These are phyloP conservation scores for Heliocidaris tuberculata DNA, from an alignment of 35 echinoderm and acorn worm species.

Conservation along the genomic window DNA sequence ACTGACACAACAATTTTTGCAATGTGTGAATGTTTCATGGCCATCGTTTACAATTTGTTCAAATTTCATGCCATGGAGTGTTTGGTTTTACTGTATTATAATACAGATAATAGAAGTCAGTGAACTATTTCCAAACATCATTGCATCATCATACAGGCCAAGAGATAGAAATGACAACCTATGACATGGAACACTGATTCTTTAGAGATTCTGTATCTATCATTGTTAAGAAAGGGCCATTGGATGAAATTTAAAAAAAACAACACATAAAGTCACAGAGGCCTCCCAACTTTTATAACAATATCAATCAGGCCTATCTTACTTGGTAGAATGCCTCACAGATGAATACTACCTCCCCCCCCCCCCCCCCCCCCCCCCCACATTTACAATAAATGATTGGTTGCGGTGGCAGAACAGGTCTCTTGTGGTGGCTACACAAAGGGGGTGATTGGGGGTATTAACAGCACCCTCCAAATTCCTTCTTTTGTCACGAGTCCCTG, in stretches of 20 bases:
- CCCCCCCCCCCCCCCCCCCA: not conserved
- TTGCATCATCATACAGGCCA: not conserved
- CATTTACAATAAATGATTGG: not conserved
- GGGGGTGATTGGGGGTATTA: not conserved
- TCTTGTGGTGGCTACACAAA: not conserved
- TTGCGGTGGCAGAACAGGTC: not conserved
- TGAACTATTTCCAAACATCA: not conserved
- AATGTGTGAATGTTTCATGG: too few relatives aligned
- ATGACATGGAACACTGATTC: not conserved
- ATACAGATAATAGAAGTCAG: too few relatives aligned
- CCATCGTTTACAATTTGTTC: too few relatives aligned
- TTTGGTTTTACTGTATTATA: too few relatives aligned
- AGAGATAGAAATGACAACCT: not conserved
- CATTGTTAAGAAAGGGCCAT: not conserved
- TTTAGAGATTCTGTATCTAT: not conserved
- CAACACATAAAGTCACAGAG: not conserved
- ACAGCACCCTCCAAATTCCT: conserved; percentile 1
- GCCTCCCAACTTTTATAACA: not conserved
- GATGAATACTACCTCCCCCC: not conserved
- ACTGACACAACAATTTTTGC: too few relatives aligned
- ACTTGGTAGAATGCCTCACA: not conserved
- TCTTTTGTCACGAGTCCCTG: not conserved
- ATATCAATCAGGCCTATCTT: not conserved
- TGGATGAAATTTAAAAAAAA: not conserved
- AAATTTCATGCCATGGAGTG: too few relatives aligned